Conservation (phyloP, 2,797 vertebrate genomes). For the Hydrolagus colliei region DNA sequence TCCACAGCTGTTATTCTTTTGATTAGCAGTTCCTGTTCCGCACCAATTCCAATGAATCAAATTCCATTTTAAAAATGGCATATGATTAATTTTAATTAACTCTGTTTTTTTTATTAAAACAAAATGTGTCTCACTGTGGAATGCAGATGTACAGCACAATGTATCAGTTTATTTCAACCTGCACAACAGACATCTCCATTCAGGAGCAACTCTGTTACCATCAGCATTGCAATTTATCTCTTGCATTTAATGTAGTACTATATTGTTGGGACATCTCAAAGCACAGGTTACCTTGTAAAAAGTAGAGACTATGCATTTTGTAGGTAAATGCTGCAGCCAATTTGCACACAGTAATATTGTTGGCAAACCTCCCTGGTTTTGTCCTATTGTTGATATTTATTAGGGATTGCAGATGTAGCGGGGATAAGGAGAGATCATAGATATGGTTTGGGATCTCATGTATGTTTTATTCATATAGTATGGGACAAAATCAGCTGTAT, state of each 20-base stretch:
- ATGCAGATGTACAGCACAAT: background rate
- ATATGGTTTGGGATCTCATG: background rate
- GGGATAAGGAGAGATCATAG: background rate
- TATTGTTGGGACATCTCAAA: too few species aligned
- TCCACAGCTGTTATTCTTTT: slow-evolving; percentile 19
- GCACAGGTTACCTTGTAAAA: too few species aligned
- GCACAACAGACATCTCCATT: slow-evolving; percentile 2
- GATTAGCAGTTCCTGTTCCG: slow-evolving; percentile 24
- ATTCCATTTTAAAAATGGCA: slow-evolving; percentile 26
- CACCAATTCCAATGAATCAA: slow-evolving; percentile 30
- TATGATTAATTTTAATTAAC: slow-evolving; percentile 31
- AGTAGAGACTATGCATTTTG: too few species aligned
- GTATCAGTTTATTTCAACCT: background rate
- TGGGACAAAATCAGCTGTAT: too few species aligned
- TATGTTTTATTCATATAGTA: too few species aligned
- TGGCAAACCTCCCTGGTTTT: background rate
- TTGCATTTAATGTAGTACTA: background rate
- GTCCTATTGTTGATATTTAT: background rate
- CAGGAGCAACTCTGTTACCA: background rate
- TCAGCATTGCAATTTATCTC: background rate
- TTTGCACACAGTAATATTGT: background rate
- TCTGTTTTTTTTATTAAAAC: background rate
- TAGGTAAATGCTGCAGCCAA: too few species aligned
- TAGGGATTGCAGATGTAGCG: background rate
- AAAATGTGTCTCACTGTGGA: background rate